These are phyloP conservation scores for Tachuris rubrigastra DNA, from an alignment of 2,113 vertebrate species.

Conservation along the genomic window DNA sequence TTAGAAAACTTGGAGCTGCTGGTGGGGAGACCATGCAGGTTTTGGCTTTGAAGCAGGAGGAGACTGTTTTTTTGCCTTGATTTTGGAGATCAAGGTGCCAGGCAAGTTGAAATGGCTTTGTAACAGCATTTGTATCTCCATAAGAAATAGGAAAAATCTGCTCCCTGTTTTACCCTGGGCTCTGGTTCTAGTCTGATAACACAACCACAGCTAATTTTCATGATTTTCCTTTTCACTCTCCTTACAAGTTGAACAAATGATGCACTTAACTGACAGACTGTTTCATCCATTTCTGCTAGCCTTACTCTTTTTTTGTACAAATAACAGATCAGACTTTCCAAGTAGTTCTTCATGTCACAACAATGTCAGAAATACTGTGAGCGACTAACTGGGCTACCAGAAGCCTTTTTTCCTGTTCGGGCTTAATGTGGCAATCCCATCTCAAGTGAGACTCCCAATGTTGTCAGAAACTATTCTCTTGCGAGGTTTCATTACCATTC, in stretches of 20 bases:
- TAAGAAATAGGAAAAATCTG: neutral
- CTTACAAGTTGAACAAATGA: neutral
- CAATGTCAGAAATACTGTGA: neutral
- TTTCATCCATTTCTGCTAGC: neutral
- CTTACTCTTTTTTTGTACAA: neutral
- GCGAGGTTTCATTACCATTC: neutral
- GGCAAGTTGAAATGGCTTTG: neutral
- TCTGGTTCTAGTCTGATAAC: neutral
- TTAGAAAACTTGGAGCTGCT: neutral
- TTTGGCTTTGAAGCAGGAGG: neutral
- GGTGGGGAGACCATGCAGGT: neutral
- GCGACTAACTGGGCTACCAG: neutral
- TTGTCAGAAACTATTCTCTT: neutral
- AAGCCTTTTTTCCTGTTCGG: neutral
- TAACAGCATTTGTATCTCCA: neutral
- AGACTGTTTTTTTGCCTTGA: neutral
- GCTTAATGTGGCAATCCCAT: neutral
- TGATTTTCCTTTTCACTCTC: neutral
- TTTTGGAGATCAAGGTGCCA: neutral
- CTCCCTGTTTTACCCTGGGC: neutral
- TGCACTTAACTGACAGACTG: neutral
- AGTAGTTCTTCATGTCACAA: neutral
- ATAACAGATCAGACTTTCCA: neutral
- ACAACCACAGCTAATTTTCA: neutral
- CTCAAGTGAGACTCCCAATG: neutral